These are phyloP conservation scores for Drosophila littoralis DNA, from an alignment of 1,140 invertebrate genomes.

Conservation along the genomic window DNA sequence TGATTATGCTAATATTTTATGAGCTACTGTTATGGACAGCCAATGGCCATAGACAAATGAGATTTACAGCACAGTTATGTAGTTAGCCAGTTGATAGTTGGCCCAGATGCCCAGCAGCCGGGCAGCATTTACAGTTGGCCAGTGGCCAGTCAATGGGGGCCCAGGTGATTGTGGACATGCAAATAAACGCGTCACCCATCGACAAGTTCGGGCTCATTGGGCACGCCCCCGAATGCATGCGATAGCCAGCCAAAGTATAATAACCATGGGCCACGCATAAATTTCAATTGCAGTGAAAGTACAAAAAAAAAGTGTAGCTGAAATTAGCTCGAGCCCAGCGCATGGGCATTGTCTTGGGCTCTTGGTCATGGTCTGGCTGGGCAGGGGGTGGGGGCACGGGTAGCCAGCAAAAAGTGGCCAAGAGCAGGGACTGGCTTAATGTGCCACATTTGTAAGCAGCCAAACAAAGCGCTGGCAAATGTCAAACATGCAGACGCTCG, in stretches of 20 bases:
- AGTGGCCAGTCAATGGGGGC: constrained; percentile 25
- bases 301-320: constrained; percentile 34
- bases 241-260: constrained; percentile 17
- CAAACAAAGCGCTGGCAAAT: constrained; percentile 23
- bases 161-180: constrained; percentile 24
- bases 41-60: constrained; percentile 40
- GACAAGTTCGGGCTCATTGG: constrained; percentile 43
- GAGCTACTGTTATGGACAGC: constrained; percentile 66
- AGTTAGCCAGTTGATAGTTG: constrained; percentile 31
- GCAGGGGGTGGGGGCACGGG: not conserved
- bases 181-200: constrained; percentile 70
- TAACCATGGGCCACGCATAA: constrained; percentile 60
- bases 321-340: constrained; percentile 47
- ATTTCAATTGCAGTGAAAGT: constrained; percentile 76
- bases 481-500: constrained; percentile 42
- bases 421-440: constrained; percentile 39
- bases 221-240: constrained; percentile 21
- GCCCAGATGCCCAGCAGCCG: constrained; percentile 65
- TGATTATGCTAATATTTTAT: constrained; percentile 77
- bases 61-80: constrained; percentile 45
- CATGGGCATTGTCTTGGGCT: constrained; percentile 41
- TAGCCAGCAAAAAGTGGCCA: constrained; percentile 2
- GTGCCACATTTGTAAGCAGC: constrained; percentile 57
- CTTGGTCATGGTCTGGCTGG: not conserved
- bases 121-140: constrained; percentile 45